phyloP scores from a whole-genome alignment of 1,140 invertebrate species.

The Aphis craccivora region DNA sequence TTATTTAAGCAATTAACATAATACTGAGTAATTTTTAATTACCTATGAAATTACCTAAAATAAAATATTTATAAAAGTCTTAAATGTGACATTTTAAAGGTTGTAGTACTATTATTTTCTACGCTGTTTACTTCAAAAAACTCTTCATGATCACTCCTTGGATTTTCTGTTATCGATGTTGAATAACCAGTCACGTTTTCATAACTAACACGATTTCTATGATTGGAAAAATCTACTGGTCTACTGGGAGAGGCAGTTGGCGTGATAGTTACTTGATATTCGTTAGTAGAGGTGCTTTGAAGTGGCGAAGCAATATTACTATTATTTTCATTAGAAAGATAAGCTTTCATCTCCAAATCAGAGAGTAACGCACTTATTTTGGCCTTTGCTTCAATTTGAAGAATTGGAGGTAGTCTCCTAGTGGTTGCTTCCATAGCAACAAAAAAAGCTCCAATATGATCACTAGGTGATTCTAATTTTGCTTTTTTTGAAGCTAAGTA shows the following conservation, averaged over 20 bases:
- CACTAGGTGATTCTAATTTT: background rate
- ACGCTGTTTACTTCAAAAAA: background rate
- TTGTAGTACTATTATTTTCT: background rate
- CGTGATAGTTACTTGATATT: background rate
- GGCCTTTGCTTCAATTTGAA: slow-evolving; percentile 24
- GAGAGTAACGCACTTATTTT: slow-evolving; percentile 34
- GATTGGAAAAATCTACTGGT: background rate
- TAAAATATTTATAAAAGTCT: background rate
- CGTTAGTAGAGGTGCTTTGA: background rate
- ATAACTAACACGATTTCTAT: background rate
- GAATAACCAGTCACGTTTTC: background rate
- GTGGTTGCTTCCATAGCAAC: background rate
- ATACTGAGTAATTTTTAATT: no score
- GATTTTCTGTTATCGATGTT: background rate
- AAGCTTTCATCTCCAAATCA: slow-evolving; percentile 42
- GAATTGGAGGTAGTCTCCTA: slow-evolving; percentile 11
- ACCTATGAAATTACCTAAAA: no score
- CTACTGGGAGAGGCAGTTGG: background rate
- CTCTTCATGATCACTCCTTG: background rate
- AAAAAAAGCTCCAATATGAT: slow-evolving; percentile 24
- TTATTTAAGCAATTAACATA: no score
- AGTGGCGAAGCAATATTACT: background rate
- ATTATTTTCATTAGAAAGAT: slow-evolving; percentile 17
- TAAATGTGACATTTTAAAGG: background rate
- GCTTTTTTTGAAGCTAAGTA: slow-evolving; percentile 16